phyloP scores from a whole-genome alignment of 2,113 vertebrate genomes.

The Erythrocercus mccallii region DNA sequence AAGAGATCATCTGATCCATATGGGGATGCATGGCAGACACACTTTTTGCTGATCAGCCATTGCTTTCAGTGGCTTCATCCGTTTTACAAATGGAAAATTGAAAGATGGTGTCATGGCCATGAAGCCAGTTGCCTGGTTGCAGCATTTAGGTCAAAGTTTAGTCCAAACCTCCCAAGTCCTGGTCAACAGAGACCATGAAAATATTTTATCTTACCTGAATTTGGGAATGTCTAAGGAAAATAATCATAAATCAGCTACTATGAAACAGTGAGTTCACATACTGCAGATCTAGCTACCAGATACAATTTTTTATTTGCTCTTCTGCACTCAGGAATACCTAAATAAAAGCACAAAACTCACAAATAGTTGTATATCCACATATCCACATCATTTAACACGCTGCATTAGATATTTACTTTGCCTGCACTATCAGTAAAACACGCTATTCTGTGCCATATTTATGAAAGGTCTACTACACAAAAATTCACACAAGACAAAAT shows the following conservation, averaged over 20 bases:
- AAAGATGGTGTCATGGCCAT: fast-evolving
- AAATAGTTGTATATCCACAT: background rate
- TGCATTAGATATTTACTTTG: conserved; percentile 2
- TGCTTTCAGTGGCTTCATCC: background rate
- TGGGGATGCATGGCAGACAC: background rate
- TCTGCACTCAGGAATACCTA: background rate
- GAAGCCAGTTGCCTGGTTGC: background rate
- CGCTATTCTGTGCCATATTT: background rate
- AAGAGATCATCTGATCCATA: background rate
- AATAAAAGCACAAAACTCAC: background rate
- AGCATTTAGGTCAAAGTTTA: background rate
- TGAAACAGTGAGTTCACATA: background rate
- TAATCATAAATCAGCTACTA: background rate
- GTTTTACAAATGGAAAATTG: background rate
- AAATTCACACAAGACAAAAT: conserved; percentile 28
- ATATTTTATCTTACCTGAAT: background rate
- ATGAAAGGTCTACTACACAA: conserved; percentile 12
- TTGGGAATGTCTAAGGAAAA: background rate
- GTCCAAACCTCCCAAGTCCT: background rate
- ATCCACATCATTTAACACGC: background rate
- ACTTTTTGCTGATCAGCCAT: background rate
- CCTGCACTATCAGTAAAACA: conserved; percentile 1
- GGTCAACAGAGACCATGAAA: background rate
- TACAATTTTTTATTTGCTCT: background rate
- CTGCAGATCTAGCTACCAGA: background rate